These are phyloP conservation scores for Acanthoscelides obtectus DNA, from an alignment of 2,888 invertebrate species.

Conservation along the genomic window DNA sequence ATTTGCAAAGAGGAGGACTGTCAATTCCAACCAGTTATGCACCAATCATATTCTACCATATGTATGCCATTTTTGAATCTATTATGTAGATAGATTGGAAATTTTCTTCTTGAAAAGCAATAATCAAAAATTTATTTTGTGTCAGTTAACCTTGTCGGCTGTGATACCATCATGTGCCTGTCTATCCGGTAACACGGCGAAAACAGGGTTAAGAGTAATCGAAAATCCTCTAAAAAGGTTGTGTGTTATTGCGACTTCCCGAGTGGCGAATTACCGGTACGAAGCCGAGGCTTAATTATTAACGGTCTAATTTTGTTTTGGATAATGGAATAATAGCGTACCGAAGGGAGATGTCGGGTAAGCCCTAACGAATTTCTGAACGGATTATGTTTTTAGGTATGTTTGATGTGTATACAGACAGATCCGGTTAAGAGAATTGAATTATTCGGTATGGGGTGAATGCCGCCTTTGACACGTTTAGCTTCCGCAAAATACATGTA, in stretches of 20 bases:
- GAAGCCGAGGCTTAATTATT: background rate
- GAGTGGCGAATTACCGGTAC: background rate
- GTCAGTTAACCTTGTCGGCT: too few relatives aligned
- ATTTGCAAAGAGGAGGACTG: too few relatives aligned
- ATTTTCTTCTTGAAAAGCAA: too few relatives aligned
- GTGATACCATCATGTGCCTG: too few relatives aligned
- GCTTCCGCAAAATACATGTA: too few relatives aligned
- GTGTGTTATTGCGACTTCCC: background rate
- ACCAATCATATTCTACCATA: too few relatives aligned
- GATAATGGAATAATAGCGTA: background rate
- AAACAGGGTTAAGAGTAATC: background rate
- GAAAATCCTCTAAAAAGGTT: background rate
- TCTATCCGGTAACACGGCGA: background rate
- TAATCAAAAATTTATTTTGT: too few relatives aligned
- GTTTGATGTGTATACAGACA: background rate
- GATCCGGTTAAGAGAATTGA: background rate
- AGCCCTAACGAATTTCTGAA: background rate
- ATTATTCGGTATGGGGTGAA: too few relatives aligned
- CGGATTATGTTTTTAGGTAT: background rate
- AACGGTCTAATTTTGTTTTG: background rate
- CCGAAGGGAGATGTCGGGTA: background rate
- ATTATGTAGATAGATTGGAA: too few relatives aligned
- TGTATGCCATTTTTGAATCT: too few relatives aligned
- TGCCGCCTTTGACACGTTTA: too few relatives aligned
- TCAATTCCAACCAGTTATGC: too few relatives aligned